Conservation (phyloP, 1,140 invertebrate species). For the Drosophila fuyamai region DNA sequence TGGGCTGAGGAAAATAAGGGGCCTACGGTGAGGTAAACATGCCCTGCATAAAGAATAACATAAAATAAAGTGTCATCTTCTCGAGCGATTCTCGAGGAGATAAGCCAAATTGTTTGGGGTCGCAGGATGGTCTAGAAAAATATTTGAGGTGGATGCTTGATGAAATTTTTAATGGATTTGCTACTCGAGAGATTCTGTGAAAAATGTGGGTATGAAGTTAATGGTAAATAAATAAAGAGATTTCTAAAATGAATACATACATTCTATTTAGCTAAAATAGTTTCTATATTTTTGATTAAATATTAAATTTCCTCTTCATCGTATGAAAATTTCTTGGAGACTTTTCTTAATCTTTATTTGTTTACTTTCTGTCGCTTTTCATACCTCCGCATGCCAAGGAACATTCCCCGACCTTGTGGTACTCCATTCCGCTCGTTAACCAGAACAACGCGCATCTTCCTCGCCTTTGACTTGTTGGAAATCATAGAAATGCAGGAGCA, state of each 20-base stretch:
- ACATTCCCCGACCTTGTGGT: constrained; percentile 11
- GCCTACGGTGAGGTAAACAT: constrained; percentile 25
- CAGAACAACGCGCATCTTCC: constrained; percentile 12
- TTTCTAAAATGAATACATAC: background rate
- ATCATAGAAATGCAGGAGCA: constrained; percentile 58
- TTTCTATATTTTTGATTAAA: background rate
- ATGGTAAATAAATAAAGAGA: background rate
- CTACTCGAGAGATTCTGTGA: background rate
- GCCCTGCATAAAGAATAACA: constrained; percentile 47
- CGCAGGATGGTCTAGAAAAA: constrained; percentile 1
- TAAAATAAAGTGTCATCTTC: constrained; percentile 49
- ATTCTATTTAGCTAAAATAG: too few species aligned
- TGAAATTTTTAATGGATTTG: constrained; percentile 32
- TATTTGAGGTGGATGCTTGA: constrained; percentile 8
- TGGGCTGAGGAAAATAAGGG: background rate
- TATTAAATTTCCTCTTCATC: background rate
- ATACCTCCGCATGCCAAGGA: constrained; percentile 11
- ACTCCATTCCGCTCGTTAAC: constrained; percentile 42
- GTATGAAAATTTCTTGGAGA: background rate
- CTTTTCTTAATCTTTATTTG: background rate
- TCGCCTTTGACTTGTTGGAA: constrained; percentile 8
- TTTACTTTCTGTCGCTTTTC: background rate
- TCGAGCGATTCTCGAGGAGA: constrained; percentile 21
- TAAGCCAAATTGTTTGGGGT: constrained; percentile 32
- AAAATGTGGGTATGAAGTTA: background rate